Evolutionary conservation across 2,797 vertebrate species (phyloP).

Genomic region (Lutra lutra): DNA sequence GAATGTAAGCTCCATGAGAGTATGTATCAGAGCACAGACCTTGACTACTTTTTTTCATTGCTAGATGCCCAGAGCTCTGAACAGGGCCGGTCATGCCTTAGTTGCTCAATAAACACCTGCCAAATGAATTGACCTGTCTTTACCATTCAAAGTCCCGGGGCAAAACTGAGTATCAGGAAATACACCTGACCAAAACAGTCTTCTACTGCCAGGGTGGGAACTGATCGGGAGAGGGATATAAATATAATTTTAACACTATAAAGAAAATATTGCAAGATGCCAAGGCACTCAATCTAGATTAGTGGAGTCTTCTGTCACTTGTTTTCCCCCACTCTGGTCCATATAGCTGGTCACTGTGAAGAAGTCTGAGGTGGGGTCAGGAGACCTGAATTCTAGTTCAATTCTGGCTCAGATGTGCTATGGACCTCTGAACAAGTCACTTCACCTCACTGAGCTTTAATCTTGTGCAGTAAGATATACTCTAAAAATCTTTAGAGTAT

Average conservation of each 20-base stretch:
- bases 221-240: background rate
- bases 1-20: background rate
- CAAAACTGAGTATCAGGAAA: slow-evolving; percentile 49
- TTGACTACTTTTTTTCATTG: background rate
- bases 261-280: slow-evolving; percentile 38
- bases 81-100: background rate
- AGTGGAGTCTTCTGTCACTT: background rate
- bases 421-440: slow-evolving; percentile 26
- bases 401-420: slow-evolving; percentile 44
- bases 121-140: background rate
- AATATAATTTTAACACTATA: slow-evolving; percentile 40
- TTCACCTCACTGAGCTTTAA: background rate
- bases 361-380: background rate
- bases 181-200: slow-evolving; percentile 3
- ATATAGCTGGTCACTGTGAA: background rate
- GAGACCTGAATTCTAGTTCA: slow-evolving; percentile 3
- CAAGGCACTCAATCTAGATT: background rate
- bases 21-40: background rate
- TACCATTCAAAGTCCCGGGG: slow-evolving; percentile 16
- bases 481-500: background rate
- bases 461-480: background rate
- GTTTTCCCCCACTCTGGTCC: background rate
- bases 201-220: background rate
- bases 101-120: background rate
- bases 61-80: background rate